These are phyloP conservation scores for Barypeithes pellucidus DNA, from an alignment of 2,888 invertebrate genomes.

Conservation along the genomic window DNA sequence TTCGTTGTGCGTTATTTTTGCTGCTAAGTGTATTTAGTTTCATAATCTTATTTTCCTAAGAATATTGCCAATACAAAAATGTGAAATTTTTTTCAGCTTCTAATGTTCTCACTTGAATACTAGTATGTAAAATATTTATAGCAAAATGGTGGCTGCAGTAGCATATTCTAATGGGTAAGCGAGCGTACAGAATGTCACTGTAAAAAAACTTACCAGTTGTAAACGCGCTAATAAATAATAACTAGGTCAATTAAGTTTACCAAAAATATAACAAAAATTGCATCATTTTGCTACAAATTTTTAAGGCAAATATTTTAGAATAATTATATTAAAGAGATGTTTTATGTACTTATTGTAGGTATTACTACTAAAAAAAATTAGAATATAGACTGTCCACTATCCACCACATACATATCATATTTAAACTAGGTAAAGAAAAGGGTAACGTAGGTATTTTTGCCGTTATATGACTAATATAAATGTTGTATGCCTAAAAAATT, in stretches of 20 bases:
- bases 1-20: no score
- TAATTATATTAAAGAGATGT: no score
- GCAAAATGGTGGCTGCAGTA: neutral
- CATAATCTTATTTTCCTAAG: conserved; percentile 6
- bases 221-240: no score
- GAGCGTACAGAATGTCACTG: no score
- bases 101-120: neutral
- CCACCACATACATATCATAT: conserved; percentile 1
- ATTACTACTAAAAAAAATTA: neutral
- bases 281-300: neutral
- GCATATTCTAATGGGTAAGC: no score
- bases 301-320: no score
- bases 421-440: neutral
- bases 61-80: conserved; percentile 37
- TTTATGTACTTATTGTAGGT: neutral
- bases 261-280: no score
- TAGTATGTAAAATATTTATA: neutral
- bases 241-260: no score
- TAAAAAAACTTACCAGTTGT: no score
- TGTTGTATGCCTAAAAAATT: neutral
- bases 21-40: conserved; percentile 25
- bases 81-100: conserved; percentile 5
- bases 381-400: neutral
- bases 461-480: no score
- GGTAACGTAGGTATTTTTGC: neutral